These are phyloP conservation scores for Halcyon smyrnensis DNA, from an alignment of 2,797 vertebrate genomes.

Conservation along the genomic window DNA sequence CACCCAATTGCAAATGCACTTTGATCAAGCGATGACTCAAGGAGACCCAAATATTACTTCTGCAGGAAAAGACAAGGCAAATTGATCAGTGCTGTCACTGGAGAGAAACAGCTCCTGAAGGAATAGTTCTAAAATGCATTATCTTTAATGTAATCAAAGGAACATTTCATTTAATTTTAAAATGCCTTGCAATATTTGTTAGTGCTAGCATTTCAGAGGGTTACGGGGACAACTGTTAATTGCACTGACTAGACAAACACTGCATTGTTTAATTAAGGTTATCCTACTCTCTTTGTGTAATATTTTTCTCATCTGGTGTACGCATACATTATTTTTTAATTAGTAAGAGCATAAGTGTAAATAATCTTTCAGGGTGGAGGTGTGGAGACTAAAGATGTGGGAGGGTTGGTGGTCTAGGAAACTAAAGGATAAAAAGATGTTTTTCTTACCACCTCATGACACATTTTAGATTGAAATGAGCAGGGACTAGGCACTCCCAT, in stretches of 20 bases:
- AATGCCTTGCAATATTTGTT: conserved; percentile 38
- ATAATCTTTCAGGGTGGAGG: not conserved
- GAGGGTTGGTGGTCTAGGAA: not conserved
- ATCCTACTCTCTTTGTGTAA: not conserved
- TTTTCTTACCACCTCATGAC: not conserved
- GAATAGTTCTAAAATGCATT: conserved; percentile 50
- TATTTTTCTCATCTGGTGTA: not conserved
- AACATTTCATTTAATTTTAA: conserved; percentile 41
- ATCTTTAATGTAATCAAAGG: conserved; percentile 57
- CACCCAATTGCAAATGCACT: conserved; percentile 13
- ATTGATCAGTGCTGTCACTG: conserved; percentile 45
- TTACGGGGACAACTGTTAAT: conserved; percentile 31
- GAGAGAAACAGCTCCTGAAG: conserved; percentile 47
- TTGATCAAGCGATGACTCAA: conserved; percentile 49
- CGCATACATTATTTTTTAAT: not conserved
- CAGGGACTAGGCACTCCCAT: not conserved
- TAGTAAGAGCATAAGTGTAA: not conserved
- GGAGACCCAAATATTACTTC: conserved; percentile 32
- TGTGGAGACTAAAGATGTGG: not conserved
- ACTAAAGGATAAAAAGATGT: not conserved
- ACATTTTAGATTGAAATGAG: not conserved
- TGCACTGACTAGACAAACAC: conserved; percentile 17
- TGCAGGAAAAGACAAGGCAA: conserved; percentile 48
- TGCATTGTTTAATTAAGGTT: conserved; percentile 24
- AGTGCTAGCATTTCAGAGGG: not conserved